A percentile compares a stretch with the other conserved stretches of the same genome.
Evolutionary conservation across 2,797 vertebrate genomes (phyloP).

Genomic region (Gallinago nigripennis): DNA sequence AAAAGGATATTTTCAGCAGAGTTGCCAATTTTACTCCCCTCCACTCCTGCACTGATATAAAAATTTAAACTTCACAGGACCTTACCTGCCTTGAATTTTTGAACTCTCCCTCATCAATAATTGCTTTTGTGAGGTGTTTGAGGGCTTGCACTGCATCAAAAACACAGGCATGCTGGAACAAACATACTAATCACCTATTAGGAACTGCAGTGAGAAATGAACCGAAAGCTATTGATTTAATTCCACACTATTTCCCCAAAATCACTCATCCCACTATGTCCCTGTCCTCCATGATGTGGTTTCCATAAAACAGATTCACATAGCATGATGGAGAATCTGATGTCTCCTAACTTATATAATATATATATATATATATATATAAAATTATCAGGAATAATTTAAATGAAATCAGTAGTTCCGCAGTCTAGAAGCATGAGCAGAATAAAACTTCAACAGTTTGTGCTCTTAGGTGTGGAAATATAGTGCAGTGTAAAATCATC

Average conservation of each 20-base stretch:
- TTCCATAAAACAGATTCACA: background rate
- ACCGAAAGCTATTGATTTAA: background rate
- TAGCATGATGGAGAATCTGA: background rate
- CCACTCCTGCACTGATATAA: background rate
- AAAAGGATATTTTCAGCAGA: background rate
- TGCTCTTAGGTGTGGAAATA: background rate
- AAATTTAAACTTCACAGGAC: background rate
- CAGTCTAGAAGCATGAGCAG: background rate
- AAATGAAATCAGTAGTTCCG: background rate
- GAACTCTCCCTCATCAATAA: background rate
- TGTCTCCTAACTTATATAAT: background rate
- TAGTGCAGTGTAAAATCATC: background rate
- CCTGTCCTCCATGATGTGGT: background rate
- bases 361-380: background rate
- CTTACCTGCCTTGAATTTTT: background rate
- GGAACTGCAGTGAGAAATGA: background rate
- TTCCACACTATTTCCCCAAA: background rate
- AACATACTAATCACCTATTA: background rate
- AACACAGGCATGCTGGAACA: background rate
- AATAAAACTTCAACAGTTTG: background rate
- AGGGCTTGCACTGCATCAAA: background rate
- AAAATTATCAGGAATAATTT: background rate
- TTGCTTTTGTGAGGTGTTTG: conserved; percentile 10
- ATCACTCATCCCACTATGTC: background rate
- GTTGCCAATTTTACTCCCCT: background rate